Percentiles rank a stretch among this genome's conserved stretches.
These are phyloP conservation scores for Leucoma salicis DNA, from an alignment of 2,888 invertebrate genomes.

Conservation along the genomic window DNA sequence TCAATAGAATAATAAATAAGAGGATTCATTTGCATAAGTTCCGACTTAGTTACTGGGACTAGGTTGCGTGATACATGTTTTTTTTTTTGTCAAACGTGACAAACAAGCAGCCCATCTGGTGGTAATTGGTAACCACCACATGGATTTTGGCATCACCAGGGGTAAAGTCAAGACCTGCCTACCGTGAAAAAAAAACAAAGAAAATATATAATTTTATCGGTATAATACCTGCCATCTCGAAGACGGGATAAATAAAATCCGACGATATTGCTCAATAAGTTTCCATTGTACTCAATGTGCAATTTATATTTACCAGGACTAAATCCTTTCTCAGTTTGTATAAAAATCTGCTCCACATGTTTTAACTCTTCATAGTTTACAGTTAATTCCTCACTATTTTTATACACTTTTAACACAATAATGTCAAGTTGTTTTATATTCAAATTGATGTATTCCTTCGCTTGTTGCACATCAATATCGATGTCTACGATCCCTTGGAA, in stretches of 20 bases:
- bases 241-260: conserved; percentile 89
- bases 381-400: conserved; percentile 41
- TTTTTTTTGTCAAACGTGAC: too few relatives aligned
- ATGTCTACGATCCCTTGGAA: conserved; percentile 65
- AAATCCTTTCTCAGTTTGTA: conserved; percentile 50
- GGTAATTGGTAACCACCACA: too few relatives aligned
- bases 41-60: too few relatives aligned
- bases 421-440: conserved; percentile 83
- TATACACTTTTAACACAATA: conserved; percentile 53
- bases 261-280: conserved; percentile 85
- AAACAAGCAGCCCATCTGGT: too few relatives aligned
- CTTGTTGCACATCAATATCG: conserved; percentile 55
- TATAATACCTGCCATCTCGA: conserved; percentile 75
- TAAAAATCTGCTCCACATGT: conserved; percentile 58
- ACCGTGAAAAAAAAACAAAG: too few relatives aligned
- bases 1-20: too few relatives aligned
- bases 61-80: too few relatives aligned
- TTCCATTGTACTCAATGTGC: conserved; percentile 84
- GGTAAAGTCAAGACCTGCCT: too few relatives aligned
- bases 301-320: conserved; percentile 74
- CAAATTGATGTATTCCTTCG: conserved; percentile 71
- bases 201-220: too few relatives aligned
- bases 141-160: too few relatives aligned
- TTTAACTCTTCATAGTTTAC: conserved; percentile 56
- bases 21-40: too few relatives aligned